These are phyloP conservation scores for Allacma fusca DNA, from an alignment of 2,888 invertebrate species.

Conservation along the genomic window DNA sequence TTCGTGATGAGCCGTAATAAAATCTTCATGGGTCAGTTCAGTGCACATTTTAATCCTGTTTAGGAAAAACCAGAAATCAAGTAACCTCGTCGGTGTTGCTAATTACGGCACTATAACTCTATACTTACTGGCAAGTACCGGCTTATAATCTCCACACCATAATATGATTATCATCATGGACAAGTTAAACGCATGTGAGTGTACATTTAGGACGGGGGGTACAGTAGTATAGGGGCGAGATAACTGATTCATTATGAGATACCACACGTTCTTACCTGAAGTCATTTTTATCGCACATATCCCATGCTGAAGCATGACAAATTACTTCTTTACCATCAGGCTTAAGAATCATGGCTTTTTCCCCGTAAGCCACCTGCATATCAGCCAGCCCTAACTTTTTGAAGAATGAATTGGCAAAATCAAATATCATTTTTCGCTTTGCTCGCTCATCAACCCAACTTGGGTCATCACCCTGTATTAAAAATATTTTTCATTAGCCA, in stretches of 20 bases:
- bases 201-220: too few species aligned
- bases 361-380: conserved; percentile 86
- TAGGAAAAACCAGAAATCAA: conserved; percentile 1
- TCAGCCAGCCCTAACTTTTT: conserved; percentile 80
- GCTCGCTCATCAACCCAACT: conserved; percentile 8
- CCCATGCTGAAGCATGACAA: conserved; percentile 81
- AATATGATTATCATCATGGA: not conserved
- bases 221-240: not conserved
- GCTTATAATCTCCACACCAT: not conserved
- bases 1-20: conserved; percentile 85
- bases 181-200: too few species aligned
- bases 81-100: not conserved
- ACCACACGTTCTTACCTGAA: conserved; percentile 71
- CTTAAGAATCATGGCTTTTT: conserved; percentile 76
- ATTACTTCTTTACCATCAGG: conserved; percentile 74
- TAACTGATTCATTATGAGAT: not conserved
- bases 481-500: too few species aligned
- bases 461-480: not conserved
- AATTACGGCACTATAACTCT: not conserved
- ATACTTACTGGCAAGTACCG: too few species aligned
- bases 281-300: conserved; percentile 83
- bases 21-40: conserved; percentile 77
- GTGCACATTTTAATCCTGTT: conserved; percentile 85
- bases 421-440: conserved; percentile 69
- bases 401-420: conserved; percentile 84